phyloP scores from a whole-genome alignment of 2,113 vertebrate species.

The Fregetta grallaria region DNA sequence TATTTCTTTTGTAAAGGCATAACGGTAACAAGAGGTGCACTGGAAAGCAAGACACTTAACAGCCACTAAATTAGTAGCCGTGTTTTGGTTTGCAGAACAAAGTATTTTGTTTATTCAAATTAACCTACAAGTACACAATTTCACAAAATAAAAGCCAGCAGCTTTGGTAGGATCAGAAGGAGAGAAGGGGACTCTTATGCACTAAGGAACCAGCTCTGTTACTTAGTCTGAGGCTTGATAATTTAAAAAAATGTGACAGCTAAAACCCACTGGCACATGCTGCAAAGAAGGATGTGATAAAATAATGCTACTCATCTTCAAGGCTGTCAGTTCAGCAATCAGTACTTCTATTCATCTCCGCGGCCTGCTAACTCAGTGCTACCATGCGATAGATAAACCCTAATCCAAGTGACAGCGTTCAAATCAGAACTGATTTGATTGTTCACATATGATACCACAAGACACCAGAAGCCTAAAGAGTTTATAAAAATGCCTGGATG shows the following conservation, averaged over 20 bases:
- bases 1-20: not conserved
- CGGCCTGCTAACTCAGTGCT: constrained; percentile 70
- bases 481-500: constrained; percentile 66
- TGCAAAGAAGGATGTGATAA: constrained; percentile 67
- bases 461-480: constrained; percentile 67
- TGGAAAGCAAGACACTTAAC: not conserved
- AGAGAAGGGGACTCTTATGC: not conserved
- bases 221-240: constrained; percentile 46
- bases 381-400: constrained; percentile 70
- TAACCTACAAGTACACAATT: constrained; percentile 21
- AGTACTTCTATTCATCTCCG: constrained; percentile 72
- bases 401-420: constrained; percentile 73
- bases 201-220: constrained; percentile 15
- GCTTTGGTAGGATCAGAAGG: not conserved
- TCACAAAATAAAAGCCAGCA: constrained; percentile 44
- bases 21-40: not conserved
- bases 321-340: constrained; percentile 73
- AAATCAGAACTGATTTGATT: constrained; percentile 76
- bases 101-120: constrained; percentile 21
- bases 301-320: constrained; percentile 74
- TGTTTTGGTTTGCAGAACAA: not conserved
- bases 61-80: not conserved
- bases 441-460: constrained; percentile 74
- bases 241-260: constrained; percentile 65
- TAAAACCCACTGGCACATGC: constrained; percentile 68